These are phyloP conservation scores for Phanerotoma sp. DNA, from an alignment of 2,888 invertebrate genomes.

Conservation along the genomic window DNA sequence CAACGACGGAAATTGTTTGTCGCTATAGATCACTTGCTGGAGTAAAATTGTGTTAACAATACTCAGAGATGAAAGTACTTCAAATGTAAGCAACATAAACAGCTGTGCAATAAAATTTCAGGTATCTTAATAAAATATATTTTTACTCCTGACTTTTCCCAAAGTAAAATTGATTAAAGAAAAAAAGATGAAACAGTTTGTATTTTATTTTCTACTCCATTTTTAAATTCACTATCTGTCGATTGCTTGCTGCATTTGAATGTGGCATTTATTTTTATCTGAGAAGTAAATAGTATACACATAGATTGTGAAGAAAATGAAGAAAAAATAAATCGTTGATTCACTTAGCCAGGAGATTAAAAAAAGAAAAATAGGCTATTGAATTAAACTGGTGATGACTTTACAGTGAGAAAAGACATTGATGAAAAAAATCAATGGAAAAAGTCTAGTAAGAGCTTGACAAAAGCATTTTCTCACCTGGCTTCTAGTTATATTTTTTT, in stretches of 20 bases:
- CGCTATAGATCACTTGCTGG: background rate
- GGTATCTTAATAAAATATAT: no score
- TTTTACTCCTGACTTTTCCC: no score
- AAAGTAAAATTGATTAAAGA: no score
- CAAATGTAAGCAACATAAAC: no score
- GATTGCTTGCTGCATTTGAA: no score
- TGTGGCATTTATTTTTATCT: no score
- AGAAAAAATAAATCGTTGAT: conserved; percentile 25
- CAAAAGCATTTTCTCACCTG: conserved; percentile 8
- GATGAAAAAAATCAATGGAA: conserved; percentile 13
- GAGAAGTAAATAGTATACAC: background rate
- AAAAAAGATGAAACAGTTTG: no score
- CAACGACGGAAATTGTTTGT: conserved; percentile 10
- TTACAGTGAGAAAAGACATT: conserved; percentile 14
- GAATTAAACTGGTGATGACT: conserved; percentile 29
- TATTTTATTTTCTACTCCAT: no score
- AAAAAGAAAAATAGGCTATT: conserved; percentile 12
- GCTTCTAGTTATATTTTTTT: conserved; percentile 20
- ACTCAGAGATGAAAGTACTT: conserved; percentile 14
- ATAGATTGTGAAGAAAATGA: conserved; percentile 15
- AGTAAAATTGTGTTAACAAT: conserved; percentile 20
- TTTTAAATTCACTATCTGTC: no score
- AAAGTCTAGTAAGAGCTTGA: background rate
- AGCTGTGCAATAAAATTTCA: no score
- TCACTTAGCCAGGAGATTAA: conserved; percentile 32